Evolutionary conservation across 1,140 invertebrate species (phyloP).

Genomic region (Trichomalopsis sarcophagae): DNA sequence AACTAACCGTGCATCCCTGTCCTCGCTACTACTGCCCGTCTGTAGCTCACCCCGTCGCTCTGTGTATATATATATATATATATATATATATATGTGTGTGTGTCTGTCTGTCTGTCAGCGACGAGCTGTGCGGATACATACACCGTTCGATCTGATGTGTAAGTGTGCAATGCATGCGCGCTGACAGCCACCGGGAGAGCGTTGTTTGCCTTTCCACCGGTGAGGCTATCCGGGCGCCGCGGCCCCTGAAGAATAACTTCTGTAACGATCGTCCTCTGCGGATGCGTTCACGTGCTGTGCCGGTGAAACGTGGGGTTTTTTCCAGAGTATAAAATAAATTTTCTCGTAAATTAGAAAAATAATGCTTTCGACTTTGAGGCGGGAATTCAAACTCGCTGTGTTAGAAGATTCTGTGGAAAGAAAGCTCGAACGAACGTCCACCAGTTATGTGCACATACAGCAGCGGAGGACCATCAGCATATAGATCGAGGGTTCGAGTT

Average conservation of each 20-base stretch:
- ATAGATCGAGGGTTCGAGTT: background rate
- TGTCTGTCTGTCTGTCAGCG: background rate
- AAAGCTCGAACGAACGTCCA: background rate
- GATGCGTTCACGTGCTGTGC: no score
- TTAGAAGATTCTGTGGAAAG: no score
- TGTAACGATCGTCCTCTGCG: constrained; percentile 55
- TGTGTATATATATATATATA: constrained; percentile 41
- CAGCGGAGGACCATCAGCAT: background rate
- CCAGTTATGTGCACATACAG: background rate
- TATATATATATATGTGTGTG: no score
- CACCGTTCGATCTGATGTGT: background rate
- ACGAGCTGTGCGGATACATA: background rate
- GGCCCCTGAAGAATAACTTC: constrained; percentile 65
- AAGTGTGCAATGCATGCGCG: constrained; percentile 13
- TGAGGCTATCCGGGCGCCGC: background rate
- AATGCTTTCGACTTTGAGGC: no score
- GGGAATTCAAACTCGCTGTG: no score
- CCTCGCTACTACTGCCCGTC: constrained; percentile 25
- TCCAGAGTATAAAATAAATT: background rate
- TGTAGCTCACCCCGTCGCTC: constrained; percentile 7
- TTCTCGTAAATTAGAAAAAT: no score
- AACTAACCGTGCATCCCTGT: constrained; percentile 73
- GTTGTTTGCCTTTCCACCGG: constrained; percentile 69
- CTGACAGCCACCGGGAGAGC: background rate
- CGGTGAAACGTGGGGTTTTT: background rate